Evolutionary conservation across 2,797 vertebrate genomes (phyloP).

Genomic region (Rhynchonycteris naso): DNA sequence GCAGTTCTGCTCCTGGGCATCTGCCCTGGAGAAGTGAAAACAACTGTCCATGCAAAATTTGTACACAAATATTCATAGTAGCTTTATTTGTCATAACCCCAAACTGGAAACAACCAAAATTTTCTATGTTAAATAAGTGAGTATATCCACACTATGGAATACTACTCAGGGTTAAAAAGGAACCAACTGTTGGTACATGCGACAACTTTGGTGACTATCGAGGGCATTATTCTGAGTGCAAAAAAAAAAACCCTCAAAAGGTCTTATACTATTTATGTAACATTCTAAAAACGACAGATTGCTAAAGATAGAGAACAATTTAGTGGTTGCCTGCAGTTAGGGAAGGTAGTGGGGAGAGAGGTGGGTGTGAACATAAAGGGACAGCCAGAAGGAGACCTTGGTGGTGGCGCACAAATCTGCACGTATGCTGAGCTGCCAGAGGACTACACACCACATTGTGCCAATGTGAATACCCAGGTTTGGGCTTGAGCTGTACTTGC

Average conservation of each 20-base stretch:
- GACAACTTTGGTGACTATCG: not conserved
- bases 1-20: not conserved
- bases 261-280: not conserved
- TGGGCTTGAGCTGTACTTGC: not conserved
- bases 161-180: not conserved
- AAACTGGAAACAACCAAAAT: not conserved
- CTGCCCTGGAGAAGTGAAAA: not conserved
- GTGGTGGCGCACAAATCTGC: not conserved
- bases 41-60: not conserved
- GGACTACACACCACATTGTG: not conserved
- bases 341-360: not conserved
- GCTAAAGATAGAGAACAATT: not conserved
- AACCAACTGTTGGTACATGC: not conserved
- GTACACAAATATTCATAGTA: not conserved
- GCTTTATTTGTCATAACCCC: not conserved
- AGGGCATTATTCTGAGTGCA: not conserved
- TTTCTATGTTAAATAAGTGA: not conserved
- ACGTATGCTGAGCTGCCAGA: not conserved
- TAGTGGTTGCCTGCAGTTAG: not conserved
- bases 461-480: not conserved
- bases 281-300: not conserved
- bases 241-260: not conserved
- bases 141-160: not conserved
- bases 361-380: not conserved
- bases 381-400: not conserved